Conservation (phyloP, 2,888 invertebrate genomes). For the Volucella inanis region DNA sequence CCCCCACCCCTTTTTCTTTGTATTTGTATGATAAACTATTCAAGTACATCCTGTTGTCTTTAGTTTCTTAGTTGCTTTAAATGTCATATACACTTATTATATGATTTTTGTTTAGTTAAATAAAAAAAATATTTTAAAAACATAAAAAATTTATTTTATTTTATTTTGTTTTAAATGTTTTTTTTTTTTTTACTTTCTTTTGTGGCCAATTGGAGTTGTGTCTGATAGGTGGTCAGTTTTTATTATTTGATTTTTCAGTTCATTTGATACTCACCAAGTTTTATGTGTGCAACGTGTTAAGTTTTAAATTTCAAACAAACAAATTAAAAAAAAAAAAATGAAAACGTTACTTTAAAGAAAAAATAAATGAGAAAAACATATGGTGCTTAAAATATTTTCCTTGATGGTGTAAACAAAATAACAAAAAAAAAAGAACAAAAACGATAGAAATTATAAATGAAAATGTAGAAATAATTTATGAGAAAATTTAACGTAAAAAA, state of each 20-base stretch:
- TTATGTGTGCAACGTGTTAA: constrained; percentile 1
- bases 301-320: background rate
- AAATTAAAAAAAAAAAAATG: constrained; percentile 34
- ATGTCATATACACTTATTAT: constrained; percentile 32
- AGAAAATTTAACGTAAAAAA: constrained; percentile 28
- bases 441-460: constrained; percentile 63
- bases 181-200: background rate
- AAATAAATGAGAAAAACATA: constrained; percentile 69
- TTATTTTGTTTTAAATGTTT: constrained; percentile 44
- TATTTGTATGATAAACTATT: constrained; percentile 33
- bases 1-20: constrained; percentile 1
- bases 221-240: constrained; percentile 76
- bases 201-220: too few relatives aligned
- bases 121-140: constrained; percentile 58
- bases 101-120: constrained; percentile 69
- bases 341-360: constrained; percentile 31
- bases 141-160: constrained; percentile 51
- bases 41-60: constrained; percentile 40
- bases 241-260: constrained; percentile 18
- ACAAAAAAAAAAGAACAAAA: constrained; percentile 37
- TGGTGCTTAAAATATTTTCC: constrained; percentile 74
- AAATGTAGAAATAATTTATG: constrained; percentile 69
- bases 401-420: constrained; percentile 62
- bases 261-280: constrained; percentile 36
- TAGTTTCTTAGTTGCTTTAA: constrained; percentile 27